A percentile compares a stretch with the other conserved stretches of the same genome.
Conservation (phyloP, 2,113 vertebrate genomes). For the Jaculus jaculus region DNA sequence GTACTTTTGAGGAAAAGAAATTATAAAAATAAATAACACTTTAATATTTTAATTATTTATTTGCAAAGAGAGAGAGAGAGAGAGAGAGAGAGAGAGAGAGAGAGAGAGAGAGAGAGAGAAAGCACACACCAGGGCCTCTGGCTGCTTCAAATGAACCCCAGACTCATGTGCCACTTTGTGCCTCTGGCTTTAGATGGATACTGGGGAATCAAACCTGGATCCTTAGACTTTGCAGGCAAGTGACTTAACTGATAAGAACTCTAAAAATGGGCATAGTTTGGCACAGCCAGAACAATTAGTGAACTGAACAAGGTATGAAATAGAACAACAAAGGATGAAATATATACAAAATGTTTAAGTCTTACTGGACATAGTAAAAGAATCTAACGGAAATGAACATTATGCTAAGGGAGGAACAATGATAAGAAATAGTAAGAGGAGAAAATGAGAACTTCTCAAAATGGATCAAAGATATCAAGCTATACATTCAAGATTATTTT, state of each 20-base stretch:
- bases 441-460: background rate
- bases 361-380: background rate
- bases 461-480: background rate
- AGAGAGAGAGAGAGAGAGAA: too few species aligned
- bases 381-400: background rate
- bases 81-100: too few species aligned
- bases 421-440: background rate
- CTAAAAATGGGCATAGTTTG: background rate
- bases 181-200: too few species aligned
- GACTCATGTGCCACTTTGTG: too few species aligned
- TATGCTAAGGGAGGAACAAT: background rate
- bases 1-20: background rate
- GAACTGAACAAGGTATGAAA: background rate
- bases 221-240: too few species aligned
- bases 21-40: background rate
- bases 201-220: too few species aligned
- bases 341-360: background rate
- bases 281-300: background rate
- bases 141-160: too few species aligned
- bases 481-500: background rate
- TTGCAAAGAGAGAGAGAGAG: too few species aligned
- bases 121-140: too few species aligned
- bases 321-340: background rate
- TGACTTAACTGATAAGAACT: background rate
- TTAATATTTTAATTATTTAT: too few species aligned